Conservation (phyloP, 2,113 vertebrate genomes). For the Pampusana beccarii region DNA sequence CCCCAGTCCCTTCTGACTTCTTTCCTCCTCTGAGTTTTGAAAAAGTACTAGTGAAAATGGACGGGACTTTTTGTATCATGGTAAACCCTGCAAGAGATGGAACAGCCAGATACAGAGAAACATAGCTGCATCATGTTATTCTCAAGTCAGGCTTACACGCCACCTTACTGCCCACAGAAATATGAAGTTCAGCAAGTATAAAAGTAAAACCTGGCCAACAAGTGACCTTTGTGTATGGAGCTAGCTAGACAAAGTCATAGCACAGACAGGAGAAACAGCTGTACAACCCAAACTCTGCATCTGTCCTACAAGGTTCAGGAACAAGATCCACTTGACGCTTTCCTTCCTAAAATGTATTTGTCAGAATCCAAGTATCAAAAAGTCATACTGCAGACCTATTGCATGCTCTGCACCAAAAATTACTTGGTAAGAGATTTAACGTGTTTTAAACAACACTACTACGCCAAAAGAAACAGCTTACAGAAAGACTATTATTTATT, state of each 20-base stretch:
- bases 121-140: not conserved
- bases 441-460: not conserved
- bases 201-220: not conserved
- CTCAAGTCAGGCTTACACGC: not conserved
- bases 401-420: not conserved
- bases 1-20: not conserved
- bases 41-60: not conserved
- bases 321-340: not conserved
- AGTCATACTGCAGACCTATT: not conserved
- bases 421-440: not conserved
- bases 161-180: not conserved
- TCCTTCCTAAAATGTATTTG: not conserved
- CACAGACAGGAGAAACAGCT: not conserved
- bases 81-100: not conserved
- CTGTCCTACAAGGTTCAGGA: not conserved
- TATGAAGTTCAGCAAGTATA: not conserved
- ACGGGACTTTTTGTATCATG: not conserved
- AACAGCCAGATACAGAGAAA: not conserved
- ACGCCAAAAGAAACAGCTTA: not conserved
- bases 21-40: not conserved
- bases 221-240: not conserved
- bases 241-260: rapidly evolving
- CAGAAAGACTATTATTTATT: not conserved
- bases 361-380: not conserved
- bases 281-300: not conserved